Conservation (phyloP, 2,888 invertebrate genomes). For the Portevinia maculata region DNA sequence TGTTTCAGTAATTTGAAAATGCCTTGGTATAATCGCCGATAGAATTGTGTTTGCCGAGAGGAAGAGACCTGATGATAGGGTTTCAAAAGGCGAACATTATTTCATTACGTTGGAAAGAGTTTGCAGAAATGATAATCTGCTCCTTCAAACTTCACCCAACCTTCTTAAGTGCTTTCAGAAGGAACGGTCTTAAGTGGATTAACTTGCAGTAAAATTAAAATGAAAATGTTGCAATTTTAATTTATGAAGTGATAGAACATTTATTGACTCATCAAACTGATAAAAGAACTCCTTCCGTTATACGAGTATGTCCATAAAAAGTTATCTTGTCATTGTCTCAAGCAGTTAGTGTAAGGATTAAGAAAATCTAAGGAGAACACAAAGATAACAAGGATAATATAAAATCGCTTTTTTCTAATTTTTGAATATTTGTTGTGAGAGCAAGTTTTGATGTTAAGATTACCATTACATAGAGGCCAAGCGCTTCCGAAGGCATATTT, state of each 20-base stretch:
- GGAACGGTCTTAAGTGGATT: slow-evolving; percentile 27
- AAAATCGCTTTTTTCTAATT: too few species aligned
- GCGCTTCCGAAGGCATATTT: too few species aligned
- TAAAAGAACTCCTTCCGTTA: background rate
- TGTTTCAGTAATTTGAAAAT: slow-evolving; percentile 60
- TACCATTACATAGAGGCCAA: too few species aligned
- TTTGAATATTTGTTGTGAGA: too few species aligned
- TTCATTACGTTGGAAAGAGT: slow-evolving; percentile 32
- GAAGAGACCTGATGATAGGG: slow-evolving; percentile 17
- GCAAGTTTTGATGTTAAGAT: too few species aligned
- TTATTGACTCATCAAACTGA: slow-evolving; percentile 39
- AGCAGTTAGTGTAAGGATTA: too few species aligned
- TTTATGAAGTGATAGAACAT: slow-evolving; percentile 41
- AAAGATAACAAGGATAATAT: too few species aligned
- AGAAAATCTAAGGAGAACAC: too few species aligned
- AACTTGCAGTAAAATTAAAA: slow-evolving; percentile 12
- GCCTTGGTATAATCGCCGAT: slow-evolving; percentile 25
- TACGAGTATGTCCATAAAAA: background rate
- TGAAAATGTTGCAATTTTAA: slow-evolving; percentile 39
- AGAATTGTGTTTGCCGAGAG: slow-evolving; percentile 19
- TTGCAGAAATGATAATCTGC: slow-evolving; percentile 27
- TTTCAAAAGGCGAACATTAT: slow-evolving; percentile 48
- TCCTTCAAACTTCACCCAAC: background rate
- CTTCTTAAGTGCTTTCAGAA: background rate
- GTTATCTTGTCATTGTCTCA: background rate